Base-by-base conservation (phyloP, 2,888 invertebrate genomes). In the Kryphioiulus occultus region DNA sequence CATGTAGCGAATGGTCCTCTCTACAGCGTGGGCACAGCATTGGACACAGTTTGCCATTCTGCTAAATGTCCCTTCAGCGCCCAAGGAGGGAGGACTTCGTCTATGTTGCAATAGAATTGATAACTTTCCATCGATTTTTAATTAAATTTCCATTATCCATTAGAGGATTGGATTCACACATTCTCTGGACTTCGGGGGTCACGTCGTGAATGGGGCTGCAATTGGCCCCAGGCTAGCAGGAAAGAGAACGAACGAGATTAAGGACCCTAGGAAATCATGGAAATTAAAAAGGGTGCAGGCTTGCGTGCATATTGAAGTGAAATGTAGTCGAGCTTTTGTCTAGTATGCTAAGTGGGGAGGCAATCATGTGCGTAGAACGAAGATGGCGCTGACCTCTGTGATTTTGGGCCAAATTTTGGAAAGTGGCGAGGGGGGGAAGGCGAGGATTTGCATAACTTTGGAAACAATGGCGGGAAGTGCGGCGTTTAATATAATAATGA, bases 61-160 rank as follows among this genome's bases (percentile, higher is more conserved):
- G 53, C 19, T 53, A 19, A 0, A 53, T 53, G 53, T 5, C 53
- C n/a, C 26, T 68, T 68, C 10, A 26, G 9, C 26, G 68, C 26
- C 26, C 26, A 68, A 4, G 12, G 9, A 10, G 12, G 15, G 26
- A 30, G 30, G 39, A 4, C 32, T 85, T 84, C 42, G 84, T 84
- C 17, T 32, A 39, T 85, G 39, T 85, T 85, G 85, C 85, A 19
- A 85, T 84, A 85, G 88, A 87, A 87, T 88, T 88, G 88, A 88
- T 88, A 88, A 88, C 59, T 78, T 87, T 47, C 35, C 85, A 88
- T 88, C 85, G 88, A 88, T 88, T 88, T 88, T 87, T 88, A 88
- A 87, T 88, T 87, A 88, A 88, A 88, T 88, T 88, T 88, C 88
- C 88, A 88, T 88, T 88, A 86, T 88, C 88, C 88, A 85, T 88